These are phyloP conservation scores for Proteles cristata DNA, from an alignment of 2,113 vertebrate species.

Conservation along the genomic window DNA sequence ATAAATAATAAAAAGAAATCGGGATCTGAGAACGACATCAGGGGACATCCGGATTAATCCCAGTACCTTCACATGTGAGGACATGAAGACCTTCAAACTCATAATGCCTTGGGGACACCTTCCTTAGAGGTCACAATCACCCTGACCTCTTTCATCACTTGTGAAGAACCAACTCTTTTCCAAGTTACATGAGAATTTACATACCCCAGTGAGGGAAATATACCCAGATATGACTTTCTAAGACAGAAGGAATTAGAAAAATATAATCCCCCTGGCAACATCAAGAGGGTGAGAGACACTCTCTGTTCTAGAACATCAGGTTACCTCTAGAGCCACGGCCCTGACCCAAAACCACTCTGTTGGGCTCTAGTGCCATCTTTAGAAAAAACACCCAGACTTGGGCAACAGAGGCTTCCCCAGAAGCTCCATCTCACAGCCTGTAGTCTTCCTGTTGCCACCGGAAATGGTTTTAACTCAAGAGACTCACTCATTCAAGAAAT, in stretches of 20 bases:
- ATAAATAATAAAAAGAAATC: background rate
- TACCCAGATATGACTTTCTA: slow-evolving; percentile 7
- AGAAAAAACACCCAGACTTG: background rate
- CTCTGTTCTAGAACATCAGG: background rate
- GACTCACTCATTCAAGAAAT: background rate
- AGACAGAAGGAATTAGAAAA: slow-evolving; percentile 19
- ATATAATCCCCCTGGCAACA: background rate
- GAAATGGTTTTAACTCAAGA: background rate
- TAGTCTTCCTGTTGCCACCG: background rate
- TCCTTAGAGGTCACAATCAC: background rate
- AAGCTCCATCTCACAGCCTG: background rate
- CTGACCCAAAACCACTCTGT: background rate
- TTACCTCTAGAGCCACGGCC: background rate
- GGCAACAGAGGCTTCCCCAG: background rate
- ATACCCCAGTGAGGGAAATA: background rate
- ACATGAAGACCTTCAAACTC: background rate
- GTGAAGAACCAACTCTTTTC: background rate
- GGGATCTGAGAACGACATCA: background rate
- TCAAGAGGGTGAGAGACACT: background rate
- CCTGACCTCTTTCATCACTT: background rate
- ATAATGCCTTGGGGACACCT: background rate
- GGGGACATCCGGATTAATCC: background rate
- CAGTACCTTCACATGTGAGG: background rate
- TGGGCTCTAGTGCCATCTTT: background rate
- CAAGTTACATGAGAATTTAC: background rate